Evolutionary conservation across 2,888 invertebrate genomes (phyloP), one percentile per base, ranked within the genome.

Genomic region (Cheilosia scutellata): DNA sequence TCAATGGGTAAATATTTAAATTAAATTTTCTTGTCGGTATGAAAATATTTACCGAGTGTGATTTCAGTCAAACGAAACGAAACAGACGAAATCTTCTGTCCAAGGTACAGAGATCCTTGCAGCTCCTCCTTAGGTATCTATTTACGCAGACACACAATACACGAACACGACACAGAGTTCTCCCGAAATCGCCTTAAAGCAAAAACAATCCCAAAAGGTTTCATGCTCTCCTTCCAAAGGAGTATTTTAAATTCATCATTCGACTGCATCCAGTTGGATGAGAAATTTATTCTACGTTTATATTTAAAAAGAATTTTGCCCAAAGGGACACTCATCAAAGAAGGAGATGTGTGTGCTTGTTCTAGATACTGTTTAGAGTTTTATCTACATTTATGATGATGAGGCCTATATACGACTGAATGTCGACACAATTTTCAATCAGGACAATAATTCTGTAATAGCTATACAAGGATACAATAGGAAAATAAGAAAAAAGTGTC

Each of bases 171-270:
- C 42, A 42, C 57, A 66, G 40, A 57, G 49, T 37, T 42, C 25
- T 16, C 27, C 11, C 31, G 13, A 60, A 76, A 60, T 51, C 60
- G 60, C 70, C 78, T 55, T 57, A 47, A 62, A 70, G 55, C 55
- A 47, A 20, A 9, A 70, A n/a, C 47, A 55, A 57, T 63, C 70
- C 63, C 70, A 31, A 63, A 70, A 40, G 37, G 47, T 62, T 77
- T 62, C 37, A 29, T 47, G 29, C 13, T 44, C 47, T 37, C 62
- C 20, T 77, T 53, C 25, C 27, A 55, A 57, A 47, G 55, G 63
- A 70, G 62, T 70, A 78, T 63, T 71, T 78, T 62, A 78, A 78
- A 71, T 78, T 78, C 63, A 71, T 71, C 70, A 55, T 78, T 63
- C 70, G 55, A 62, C 62, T 78, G 70, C 70, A 70, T 70, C 49